Evolutionary conservation across 2,797 vertebrate species (phyloP).

Genomic region (Eremophila alpestris): DNA sequence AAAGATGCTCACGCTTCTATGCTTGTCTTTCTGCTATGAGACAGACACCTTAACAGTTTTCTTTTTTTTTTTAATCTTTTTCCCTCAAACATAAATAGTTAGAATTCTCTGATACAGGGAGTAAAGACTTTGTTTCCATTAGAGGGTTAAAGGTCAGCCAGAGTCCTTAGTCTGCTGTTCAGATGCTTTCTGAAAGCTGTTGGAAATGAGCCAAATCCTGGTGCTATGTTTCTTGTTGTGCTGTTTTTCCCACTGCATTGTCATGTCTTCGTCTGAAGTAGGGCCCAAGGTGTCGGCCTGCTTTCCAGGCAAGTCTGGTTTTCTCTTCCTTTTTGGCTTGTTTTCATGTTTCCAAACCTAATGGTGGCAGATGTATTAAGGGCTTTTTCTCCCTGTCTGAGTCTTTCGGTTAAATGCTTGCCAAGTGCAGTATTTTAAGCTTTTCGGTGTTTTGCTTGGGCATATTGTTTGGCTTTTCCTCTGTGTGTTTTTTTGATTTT

Average conservation of each 20-base stretch:
- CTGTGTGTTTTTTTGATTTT: background rate
- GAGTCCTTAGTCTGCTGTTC: background rate
- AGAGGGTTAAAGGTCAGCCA: background rate
- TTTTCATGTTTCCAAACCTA: background rate
- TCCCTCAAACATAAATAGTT: fast-evolving
- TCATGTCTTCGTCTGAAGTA: background rate
- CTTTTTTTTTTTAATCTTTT: no score
- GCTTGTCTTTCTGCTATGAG: fast-evolving
- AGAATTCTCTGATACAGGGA: background rate
- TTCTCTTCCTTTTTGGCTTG: background rate
- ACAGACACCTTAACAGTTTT: background rate
- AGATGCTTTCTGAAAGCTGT: background rate
- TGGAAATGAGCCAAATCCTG: background rate
- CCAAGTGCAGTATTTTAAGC: background rate
- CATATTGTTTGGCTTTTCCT: background rate
- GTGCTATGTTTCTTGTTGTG: background rate
- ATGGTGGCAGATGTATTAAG: background rate
- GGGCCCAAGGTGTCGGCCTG: background rate
- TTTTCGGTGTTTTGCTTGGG: background rate
- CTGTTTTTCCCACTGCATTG: background rate
- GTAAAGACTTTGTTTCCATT: background rate
- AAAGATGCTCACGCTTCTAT: background rate
- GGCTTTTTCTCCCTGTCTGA: background rate
- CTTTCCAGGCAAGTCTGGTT: background rate
- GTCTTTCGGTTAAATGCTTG: background rate